Conservation (phyloP, 2,797 vertebrate genomes). For the Diplodus puntazzo region DNA sequence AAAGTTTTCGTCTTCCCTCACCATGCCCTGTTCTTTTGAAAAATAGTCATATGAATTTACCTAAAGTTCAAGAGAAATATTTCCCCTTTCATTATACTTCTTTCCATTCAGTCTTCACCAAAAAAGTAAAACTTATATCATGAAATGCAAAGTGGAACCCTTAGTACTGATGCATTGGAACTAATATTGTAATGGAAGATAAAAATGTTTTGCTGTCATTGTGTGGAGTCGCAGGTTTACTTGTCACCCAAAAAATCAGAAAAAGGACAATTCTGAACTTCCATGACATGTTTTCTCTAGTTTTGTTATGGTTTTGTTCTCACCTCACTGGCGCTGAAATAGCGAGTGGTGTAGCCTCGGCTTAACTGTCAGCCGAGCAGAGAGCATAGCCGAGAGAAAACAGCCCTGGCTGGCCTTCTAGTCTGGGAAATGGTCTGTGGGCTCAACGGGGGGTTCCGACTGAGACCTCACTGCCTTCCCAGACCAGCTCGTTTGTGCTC, state of each 20-base stretch:
- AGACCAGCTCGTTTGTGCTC: slow-evolving; percentile 84
- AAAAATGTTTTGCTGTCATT: background rate
- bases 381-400: slow-evolving; percentile 78
- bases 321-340: slow-evolving; percentile 76
- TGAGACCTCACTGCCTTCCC: slow-evolving; percentile 84
- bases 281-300: slow-evolving; percentile 71
- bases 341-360: slow-evolving; percentile 68
- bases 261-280: slow-evolving; percentile 58
- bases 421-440: slow-evolving; percentile 85
- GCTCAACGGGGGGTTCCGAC: slow-evolving; percentile 82
- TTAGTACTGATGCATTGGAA: slow-evolving; percentile 5
- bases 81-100: background rate
- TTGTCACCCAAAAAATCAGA: slow-evolving; percentile 33
- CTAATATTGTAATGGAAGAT: background rate
- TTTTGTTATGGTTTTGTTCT: slow-evolving; percentile 78
- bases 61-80: slow-evolving; percentile 23
- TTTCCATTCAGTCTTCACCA: slow-evolving; percentile 7
- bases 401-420: slow-evolving; percentile 82
- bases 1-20: slow-evolving; percentile 23
- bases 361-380: slow-evolving; percentile 80
- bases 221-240: slow-evolving; percentile 33
- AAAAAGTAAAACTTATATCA: slow-evolving; percentile 1
- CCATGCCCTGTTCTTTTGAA: slow-evolving; percentile 21
- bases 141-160: slow-evolving; percentile 17
- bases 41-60: slow-evolving; percentile 14